Percentiles rank a stretch among this genome's conserved stretches.
These are phyloP conservation scores for Heteromurus nitidus DNA, from an alignment of 2,888 invertebrate genomes.

Conservation along the genomic window DNA sequence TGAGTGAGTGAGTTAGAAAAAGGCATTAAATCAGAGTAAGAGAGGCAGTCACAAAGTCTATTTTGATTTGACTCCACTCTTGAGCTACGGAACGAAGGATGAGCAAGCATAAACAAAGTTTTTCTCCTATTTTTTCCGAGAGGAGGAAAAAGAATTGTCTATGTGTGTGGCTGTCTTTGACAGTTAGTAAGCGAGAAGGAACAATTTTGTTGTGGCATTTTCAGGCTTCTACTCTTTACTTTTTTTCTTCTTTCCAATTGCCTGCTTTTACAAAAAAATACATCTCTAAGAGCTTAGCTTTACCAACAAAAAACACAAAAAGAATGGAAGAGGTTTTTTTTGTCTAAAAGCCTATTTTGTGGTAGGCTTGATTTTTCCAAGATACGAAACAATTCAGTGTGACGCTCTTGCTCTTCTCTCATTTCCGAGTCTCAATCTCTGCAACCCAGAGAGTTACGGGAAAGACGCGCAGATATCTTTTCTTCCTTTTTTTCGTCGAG, in stretches of 20 bases:
- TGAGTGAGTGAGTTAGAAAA: not conserved
- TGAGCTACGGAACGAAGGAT: conserved; percentile 8
- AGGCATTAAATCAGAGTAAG: conserved; percentile 11
- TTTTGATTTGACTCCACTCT: conserved; percentile 34
- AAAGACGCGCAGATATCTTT: no score
- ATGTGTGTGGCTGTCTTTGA: conserved; percentile 58
- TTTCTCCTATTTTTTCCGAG: conserved; percentile 1
- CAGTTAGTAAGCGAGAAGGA: conserved; percentile 47
- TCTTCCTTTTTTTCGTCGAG: no score
- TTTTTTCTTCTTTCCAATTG: conserved; percentile 14
- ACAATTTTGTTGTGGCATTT: conserved; percentile 54
- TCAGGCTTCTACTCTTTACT: conserved; percentile 3
- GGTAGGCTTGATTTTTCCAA: conserved; percentile 1
- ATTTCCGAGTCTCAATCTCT: not conserved
- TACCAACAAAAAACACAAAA: no score
- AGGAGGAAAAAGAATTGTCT: conserved; percentile 22
- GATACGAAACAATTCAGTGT: not conserved
- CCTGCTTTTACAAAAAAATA: conserved; percentile 8
- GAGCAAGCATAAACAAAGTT: conserved; percentile 31
- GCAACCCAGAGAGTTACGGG: no score
- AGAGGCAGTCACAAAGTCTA: not conserved
- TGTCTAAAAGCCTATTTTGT: conserved; percentile 5
- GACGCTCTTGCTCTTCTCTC: no score
- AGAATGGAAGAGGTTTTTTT: conserved; percentile 1
- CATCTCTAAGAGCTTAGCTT: no score